phyloP scores from a whole-genome alignment of 1,140 invertebrate genomes.

The Drepana arcuata region DNA sequence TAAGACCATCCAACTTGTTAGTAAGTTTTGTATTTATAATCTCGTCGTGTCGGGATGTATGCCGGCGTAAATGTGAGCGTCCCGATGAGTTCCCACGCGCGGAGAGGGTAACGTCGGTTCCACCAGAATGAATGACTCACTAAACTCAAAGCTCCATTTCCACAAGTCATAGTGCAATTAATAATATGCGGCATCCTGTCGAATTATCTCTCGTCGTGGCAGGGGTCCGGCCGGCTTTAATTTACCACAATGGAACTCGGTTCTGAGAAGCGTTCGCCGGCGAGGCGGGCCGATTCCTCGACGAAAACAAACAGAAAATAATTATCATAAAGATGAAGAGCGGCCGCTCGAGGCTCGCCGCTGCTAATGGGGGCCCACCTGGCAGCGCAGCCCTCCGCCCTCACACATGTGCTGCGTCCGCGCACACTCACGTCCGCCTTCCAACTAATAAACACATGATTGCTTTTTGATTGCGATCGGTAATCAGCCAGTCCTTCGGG shows the following conservation, averaged over 20 bases:
- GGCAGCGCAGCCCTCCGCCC: conserved; percentile 3
- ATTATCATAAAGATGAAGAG: conserved; percentile 72
- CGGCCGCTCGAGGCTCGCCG: conserved; percentile 58
- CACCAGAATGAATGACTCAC: conserved; percentile 67
- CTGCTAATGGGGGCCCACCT: conserved; percentile 50
- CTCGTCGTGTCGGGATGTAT: too few species aligned
- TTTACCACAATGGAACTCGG: conserved; percentile 69
- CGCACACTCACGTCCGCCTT: conserved; percentile 34
- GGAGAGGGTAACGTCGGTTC: conserved; percentile 31
- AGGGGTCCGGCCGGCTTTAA: conserved; percentile 70
- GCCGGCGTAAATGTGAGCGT: conserved; percentile 43
- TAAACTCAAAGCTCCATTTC: conserved; percentile 65
- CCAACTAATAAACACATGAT: conserved; percentile 30
- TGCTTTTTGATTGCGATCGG: conserved; percentile 37
- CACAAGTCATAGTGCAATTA: conserved; percentile 72
- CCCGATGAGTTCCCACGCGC: conserved; percentile 58
- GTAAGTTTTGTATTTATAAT: conserved; percentile 38
- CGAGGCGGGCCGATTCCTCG: conserved; percentile 66
- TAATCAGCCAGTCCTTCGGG: too few species aligned
- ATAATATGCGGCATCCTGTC: conserved; percentile 72
- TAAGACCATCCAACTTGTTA: conserved; percentile 16
- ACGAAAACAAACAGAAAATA: conserved; percentile 72
- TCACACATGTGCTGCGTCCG: conserved; percentile 16
- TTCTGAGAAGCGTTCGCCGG: conserved; percentile 64
- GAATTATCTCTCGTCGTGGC: conserved; percentile 70